Percentiles rank a stretch among this genome's conserved stretches.
phyloP scores from a whole-genome alignment of 2,888 invertebrate species.

The Lacanobia wlatinum region DNA sequence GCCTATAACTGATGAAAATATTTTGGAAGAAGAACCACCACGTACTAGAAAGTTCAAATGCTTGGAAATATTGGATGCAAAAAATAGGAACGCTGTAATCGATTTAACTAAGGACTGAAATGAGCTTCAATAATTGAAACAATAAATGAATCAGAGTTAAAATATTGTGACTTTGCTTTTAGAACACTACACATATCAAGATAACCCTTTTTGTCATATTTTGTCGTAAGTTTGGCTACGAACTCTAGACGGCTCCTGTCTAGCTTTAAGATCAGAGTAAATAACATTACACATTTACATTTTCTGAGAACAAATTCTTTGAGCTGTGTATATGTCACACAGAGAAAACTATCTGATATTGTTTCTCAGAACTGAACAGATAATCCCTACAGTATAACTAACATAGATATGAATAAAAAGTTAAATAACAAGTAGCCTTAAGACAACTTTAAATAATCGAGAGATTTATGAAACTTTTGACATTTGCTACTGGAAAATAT shows the following conservation, averaged over 20 bases:
- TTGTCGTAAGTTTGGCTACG: neutral
- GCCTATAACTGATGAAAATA: neutral
- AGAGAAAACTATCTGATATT: too few relatives aligned
- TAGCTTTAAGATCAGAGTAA: neutral
- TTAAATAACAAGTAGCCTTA: neutral
- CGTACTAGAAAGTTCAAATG: slow-evolving; percentile 58
- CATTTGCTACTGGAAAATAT: neutral
- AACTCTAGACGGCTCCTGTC: neutral
- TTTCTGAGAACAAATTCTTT: neutral
- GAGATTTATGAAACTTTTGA: neutral
- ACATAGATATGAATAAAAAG: neutral
- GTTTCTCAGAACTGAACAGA: neutral
- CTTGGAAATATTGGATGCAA: slow-evolving; percentile 59
- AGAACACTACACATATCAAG: neutral
- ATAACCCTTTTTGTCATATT: neutral
- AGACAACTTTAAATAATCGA: neutral
- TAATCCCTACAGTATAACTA: neutral
- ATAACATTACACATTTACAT: neutral
- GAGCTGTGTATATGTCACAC: neutral
- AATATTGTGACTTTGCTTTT: neutral
- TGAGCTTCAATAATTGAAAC: neutral
- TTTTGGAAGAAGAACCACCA: neutral
- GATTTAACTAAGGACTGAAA: slow-evolving; percentile 60
- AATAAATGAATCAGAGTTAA: slow-evolving; percentile 5
- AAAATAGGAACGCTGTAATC: slow-evolving; percentile 48